A percentile compares a stretch with the other conserved stretches of the same genome.
Evolutionary conservation across 2,888 invertebrate genomes (phyloP).

Genomic region (Tetanocera ferruginea): DNA sequence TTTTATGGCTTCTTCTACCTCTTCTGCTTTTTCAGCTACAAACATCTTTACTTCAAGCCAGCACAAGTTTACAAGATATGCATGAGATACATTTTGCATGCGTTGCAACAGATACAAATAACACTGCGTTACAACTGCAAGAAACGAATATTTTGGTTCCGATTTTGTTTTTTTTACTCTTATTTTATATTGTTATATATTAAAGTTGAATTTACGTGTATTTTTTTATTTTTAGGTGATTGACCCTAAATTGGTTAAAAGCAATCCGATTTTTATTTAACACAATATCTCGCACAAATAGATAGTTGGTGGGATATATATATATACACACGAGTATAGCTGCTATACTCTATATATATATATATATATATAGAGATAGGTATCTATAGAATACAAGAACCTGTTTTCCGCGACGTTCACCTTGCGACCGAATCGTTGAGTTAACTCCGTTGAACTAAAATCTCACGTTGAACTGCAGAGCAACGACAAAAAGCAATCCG

Average conservation of each 20-base stretch:
- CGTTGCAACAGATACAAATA: neutral
- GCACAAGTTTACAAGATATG: constrained; percentile 20
- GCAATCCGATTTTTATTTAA: constrained; percentile 7
- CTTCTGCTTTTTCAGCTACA: neutral
- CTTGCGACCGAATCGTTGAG: constrained; percentile 22
- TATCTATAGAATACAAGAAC: constrained; percentile 10
- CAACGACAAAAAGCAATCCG: neutral
- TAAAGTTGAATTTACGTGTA: neutral
- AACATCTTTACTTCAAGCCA: neutral
- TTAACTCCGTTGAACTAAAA: constrained; percentile 30
- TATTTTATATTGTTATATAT: neutral
- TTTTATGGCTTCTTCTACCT: neutral
- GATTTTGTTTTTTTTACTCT: neutral
- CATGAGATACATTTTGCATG: constrained; percentile 5
- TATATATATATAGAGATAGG: neutral
- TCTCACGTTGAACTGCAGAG: neutral
- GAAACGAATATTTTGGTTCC: neutral
- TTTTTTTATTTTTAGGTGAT: constrained; percentile 20
- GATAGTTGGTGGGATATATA: constrained; percentile 13
- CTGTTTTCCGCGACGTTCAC: constrained; percentile 14
- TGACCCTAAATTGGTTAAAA: constrained; percentile 19
- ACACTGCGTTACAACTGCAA: neutral
- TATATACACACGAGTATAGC: neutral
- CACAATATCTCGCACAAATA: neutral
- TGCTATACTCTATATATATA: neutral